phyloP scores from a whole-genome alignment of 2,113 vertebrate genomes.

The Lepisosteus osseus region DNA sequence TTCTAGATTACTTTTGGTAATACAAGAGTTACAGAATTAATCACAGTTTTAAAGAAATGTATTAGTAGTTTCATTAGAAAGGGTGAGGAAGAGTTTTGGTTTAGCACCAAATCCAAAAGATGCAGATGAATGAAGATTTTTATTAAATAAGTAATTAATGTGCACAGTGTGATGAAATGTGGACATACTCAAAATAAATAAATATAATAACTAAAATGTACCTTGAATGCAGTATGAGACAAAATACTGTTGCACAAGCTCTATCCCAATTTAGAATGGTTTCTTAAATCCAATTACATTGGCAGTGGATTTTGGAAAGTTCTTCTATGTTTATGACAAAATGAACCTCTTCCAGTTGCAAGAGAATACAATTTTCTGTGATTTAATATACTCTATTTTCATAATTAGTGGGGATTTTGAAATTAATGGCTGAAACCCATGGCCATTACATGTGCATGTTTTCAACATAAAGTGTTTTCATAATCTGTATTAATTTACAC shows the following conservation, averaged over 20 bases:
- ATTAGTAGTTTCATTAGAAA: slow-evolving; percentile 3
- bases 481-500: neutral
- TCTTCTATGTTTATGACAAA: slow-evolving; percentile 15
- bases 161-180: slow-evolving; percentile 55
- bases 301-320: slow-evolving; percentile 14
- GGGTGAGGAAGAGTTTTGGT: slow-evolving; percentile 31
- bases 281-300: slow-evolving; percentile 5
- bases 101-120: slow-evolving; percentile 37
- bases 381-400: slow-evolving; percentile 37
- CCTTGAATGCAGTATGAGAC: slow-evolving; percentile 47
- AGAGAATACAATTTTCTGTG: neutral
- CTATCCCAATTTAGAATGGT: slow-evolving; percentile 25
- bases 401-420: slow-evolving; percentile 37
- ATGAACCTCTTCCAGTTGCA: slow-evolving; percentile 13
- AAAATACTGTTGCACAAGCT: slow-evolving; percentile 24
- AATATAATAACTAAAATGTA: slow-evolving; percentile 19
- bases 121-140: slow-evolving; percentile 40
- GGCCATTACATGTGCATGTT: slow-evolving; percentile 17
- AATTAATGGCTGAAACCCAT: slow-evolving; percentile 32
- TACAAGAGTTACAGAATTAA: slow-evolving; percentile 32
- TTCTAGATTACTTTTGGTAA: neutral
- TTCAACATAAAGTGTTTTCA: neutral
- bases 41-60: slow-evolving; percentile 28
- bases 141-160: slow-evolving; percentile 48
- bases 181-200: slow-evolving; percentile 43